Evolutionary conservation across 2,888 invertebrate genomes (phyloP), one percentile per base, ranked within the genome.

Genomic region (Drosophila rellima): DNA sequence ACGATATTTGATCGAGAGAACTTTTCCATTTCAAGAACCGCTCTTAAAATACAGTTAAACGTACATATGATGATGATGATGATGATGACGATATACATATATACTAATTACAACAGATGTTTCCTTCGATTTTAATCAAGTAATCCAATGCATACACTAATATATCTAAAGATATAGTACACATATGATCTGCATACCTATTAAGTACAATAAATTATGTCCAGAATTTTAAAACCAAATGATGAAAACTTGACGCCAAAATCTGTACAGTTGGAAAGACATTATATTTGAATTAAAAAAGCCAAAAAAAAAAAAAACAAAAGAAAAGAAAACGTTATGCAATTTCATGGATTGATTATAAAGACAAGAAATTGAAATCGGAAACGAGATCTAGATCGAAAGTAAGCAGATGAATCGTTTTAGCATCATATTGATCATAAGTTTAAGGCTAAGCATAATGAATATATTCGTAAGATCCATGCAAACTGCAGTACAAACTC

Each of bases 401-500:
- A 6, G 13, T 47, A 42, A 23, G 42, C 42, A 45, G 23, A 26
- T 15, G 26, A 45, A 45, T 26, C 26, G 45, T 45, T 45, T 45
- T 45, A 45, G 45, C 45, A n/a, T 17, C 39, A 37, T 39, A 35
- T 35, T 45, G 56, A 74, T 74, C 54, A 74, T 78, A 69, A 61
- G 69, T 35, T 69, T 69, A 78, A 64, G 74, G 42, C 50, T 61
- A 65, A 78, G 40, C 31, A 51, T 67, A 62, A 62, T 54, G 39
- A 17, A 33, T 26, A 33, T 26, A 40, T 8, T 18, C 37, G 15
- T 61, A 66, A 66, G 54, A 78, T 78, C 68, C 77, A 71, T 82
- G 77, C 70, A 82, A 86, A 86, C 65, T 78, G 89, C 83, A 88
- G 83, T 83, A 83, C 83, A 83, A 79, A 72, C 74, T 70, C 50